Conservation (phyloP, 2,888 invertebrate species). For the Xestobium rufovillosum region DNA sequence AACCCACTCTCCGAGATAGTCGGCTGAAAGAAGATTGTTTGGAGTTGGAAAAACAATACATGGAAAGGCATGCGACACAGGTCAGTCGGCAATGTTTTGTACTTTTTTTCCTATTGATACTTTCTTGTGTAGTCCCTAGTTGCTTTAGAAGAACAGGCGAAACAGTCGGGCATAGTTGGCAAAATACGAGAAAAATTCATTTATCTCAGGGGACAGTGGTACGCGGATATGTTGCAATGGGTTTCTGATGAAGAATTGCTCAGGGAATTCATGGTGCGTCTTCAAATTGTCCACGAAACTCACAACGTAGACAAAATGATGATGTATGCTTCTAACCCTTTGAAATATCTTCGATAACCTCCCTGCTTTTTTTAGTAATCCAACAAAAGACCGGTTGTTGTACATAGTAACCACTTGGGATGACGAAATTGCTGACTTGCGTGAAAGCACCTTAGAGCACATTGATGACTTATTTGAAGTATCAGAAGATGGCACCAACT, state of each 20-base stretch:
- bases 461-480: slow-evolving; percentile 16
- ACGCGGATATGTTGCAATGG: slow-evolving; percentile 38
- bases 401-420: slow-evolving; percentile 33
- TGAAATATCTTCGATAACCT: slow-evolving; percentile 3
- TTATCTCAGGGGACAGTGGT: no score
- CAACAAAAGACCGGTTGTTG: slow-evolving; percentile 24
- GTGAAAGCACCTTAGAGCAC: slow-evolving; percentile 34
- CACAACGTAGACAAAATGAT: slow-evolving; percentile 24
- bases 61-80: slow-evolving; percentile 41
- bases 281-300: slow-evolving; percentile 25
- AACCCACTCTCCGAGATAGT: slow-evolving; percentile 48
- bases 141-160: no score
- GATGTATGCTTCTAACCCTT: slow-evolving; percentile 16
- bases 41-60: slow-evolving; percentile 51
- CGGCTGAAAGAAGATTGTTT: slow-evolving; percentile 45
- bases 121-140: no score
- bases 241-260: slow-evolving; percentile 28
- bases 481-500: slow-evolving; percentile 14
- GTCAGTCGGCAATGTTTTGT: slow-evolving; percentile 18
- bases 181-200: no score
- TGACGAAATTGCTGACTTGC: slow-evolving; percentile 31
- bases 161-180: no score
- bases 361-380: slow-evolving; percentile 16
- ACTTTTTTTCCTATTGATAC: not conserved
- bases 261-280: slow-evolving; percentile 31